Conservation (phyloP, 2,113 vertebrate genomes). For the Gopherus flavomarginatus region DNA sequence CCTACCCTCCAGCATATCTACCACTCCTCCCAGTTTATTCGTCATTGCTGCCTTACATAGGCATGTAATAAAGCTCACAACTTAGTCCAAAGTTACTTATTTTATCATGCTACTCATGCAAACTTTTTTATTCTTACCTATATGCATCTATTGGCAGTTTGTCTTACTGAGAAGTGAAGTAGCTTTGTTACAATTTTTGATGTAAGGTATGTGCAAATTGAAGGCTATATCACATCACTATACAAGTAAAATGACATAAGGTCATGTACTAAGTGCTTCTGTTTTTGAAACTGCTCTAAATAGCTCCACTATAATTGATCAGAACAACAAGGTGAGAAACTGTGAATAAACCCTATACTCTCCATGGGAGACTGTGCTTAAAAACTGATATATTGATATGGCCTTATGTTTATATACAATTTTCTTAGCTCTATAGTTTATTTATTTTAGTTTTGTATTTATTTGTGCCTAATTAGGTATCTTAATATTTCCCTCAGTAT, state of each 20-base stretch:
- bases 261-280: background rate
- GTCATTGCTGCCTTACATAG: background rate
- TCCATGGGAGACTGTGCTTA: accelerated
- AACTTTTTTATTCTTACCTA: background rate
- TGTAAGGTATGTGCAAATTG: background rate
- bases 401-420: background rate
- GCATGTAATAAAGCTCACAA: background rate
- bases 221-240: background rate
- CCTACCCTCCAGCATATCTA: too few relatives aligned
- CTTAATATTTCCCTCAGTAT: background rate
- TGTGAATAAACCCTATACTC: background rate
- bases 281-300: background rate
- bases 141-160: background rate
- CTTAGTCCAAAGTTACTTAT: background rate
- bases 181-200: background rate
- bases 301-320: background rate
- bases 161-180: background rate
- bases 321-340: background rate
- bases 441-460: background rate
- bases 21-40: too few relatives aligned
- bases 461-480: background rate
- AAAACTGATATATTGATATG: background rate
- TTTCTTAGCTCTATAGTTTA: background rate
- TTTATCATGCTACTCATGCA: background rate
- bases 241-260: background rate